These are phyloP conservation scores for Xanthorhoe designata DNA, from an alignment of 2,888 invertebrate species.

Conservation along the genomic window DNA sequence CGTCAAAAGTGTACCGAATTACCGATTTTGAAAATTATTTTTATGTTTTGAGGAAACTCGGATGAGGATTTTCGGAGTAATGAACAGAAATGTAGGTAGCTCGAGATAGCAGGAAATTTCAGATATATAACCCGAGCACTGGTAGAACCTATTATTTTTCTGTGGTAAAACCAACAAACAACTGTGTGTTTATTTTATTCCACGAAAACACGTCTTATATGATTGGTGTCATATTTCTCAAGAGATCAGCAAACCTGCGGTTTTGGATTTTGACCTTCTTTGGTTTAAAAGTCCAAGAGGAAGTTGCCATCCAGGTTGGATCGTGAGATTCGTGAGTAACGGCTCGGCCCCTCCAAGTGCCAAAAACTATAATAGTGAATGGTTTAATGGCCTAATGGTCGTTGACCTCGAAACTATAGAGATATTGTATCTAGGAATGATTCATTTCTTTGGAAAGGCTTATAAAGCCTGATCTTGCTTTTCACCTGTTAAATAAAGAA, in stretches of 20 bases:
- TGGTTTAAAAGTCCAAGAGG: constrained; percentile 10
- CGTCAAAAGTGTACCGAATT: no score
- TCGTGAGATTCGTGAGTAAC: constrained; percentile 34
- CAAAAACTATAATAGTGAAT: constrained; percentile 37
- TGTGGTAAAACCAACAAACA: no score
- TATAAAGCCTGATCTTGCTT: not conserved
- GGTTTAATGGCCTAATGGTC: constrained; percentile 33
- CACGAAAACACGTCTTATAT: not conserved
- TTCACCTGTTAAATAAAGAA: no score
- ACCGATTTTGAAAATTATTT: no score
- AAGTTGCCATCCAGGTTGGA: constrained; percentile 13
- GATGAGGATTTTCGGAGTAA: no score
- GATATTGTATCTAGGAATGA: constrained; percentile 26
- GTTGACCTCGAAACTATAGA: constrained; percentile 37
- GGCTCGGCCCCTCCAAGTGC: constrained; percentile 36
- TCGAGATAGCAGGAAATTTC: no score
- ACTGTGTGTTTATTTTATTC: no score
- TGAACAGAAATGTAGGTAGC: no score
- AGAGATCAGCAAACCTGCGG: not conserved
- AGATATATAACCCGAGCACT: no score
- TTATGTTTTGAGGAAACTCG: no score
- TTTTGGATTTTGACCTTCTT: constrained; percentile 12
- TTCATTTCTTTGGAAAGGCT: constrained; percentile 27
- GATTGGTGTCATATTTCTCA: constrained; percentile 1
- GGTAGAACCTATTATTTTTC: no score